phyloP scores from a whole-genome alignment of 2,113 vertebrate species.

The Pseudois nayaur region DNA sequence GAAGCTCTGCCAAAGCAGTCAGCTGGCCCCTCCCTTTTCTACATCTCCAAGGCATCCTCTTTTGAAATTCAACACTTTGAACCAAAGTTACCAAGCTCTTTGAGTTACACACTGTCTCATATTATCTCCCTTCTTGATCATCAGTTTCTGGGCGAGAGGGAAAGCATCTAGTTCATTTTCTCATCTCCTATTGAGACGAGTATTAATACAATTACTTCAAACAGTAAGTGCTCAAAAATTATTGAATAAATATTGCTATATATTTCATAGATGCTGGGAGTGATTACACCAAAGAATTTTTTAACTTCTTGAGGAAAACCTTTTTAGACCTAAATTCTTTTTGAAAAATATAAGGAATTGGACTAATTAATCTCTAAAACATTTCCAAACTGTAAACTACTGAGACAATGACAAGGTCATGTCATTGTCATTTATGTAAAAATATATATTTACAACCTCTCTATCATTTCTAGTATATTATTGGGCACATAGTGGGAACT shows the following conservation, averaged over 20 bases:
- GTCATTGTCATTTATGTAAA: not conserved
- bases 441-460: not conserved
- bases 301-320: not conserved
- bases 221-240: not conserved
- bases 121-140: not conserved
- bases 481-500: not conserved
- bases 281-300: not conserved
- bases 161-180: not conserved
- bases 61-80: slow-evolving; percentile 22
- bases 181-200: not conserved
- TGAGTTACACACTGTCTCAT: not conserved
- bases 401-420: not conserved
- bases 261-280: not conserved
- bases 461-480: not conserved
- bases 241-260: not conserved
- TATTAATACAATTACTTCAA: not conserved
- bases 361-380: slow-evolving; percentile 1
- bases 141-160: not conserved
- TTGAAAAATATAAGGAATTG: slow-evolving; percentile 15
- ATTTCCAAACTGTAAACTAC: slow-evolving; percentile 5
- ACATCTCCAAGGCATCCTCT: not conserved
- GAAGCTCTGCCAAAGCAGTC: not conserved
- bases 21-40: not conserved
- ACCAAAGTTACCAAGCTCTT: not conserved
- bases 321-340: not conserved